These are phyloP conservation scores for Ahaetulla prasina DNA, from an alignment of 2,113 vertebrate species.

Conservation along the genomic window DNA sequence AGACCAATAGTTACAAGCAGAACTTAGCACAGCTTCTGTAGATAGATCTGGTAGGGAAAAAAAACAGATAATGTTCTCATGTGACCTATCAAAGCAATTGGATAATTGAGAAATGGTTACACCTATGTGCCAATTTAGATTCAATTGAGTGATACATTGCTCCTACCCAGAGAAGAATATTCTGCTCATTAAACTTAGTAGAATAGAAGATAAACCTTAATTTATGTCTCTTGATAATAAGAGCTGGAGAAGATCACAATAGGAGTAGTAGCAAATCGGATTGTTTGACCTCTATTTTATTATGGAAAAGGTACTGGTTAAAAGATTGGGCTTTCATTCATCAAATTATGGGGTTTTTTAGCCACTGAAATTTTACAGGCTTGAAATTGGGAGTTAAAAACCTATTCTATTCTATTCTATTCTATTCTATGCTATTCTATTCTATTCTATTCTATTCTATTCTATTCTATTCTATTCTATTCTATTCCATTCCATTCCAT, in stretches of 20 bases:
- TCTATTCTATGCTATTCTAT: too few species aligned
- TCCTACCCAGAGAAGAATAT: neutral
- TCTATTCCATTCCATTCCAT: too few species aligned
- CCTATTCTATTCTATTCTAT: too few species aligned
- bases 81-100: neutral
- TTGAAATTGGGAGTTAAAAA: conserved; percentile 7
- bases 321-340: neutral
- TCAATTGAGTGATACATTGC: neutral
- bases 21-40: neutral
- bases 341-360: neutral
- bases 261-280: neutral
- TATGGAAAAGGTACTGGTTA: neutral
- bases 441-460: too few species aligned
- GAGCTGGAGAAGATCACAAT: neutral
- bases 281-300: neutral
- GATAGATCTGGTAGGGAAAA: neutral
- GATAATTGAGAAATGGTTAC: neutral
- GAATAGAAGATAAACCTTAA: neutral
- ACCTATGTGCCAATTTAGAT: neutral
- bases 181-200: neutral
- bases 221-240: neutral
- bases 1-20: neutral
- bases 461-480: too few species aligned
- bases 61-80: neutral
- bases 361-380: neutral